phyloP scores from a whole-genome alignment of 2,113 vertebrate genomes.

The Mionectes macconnelli region DNA sequence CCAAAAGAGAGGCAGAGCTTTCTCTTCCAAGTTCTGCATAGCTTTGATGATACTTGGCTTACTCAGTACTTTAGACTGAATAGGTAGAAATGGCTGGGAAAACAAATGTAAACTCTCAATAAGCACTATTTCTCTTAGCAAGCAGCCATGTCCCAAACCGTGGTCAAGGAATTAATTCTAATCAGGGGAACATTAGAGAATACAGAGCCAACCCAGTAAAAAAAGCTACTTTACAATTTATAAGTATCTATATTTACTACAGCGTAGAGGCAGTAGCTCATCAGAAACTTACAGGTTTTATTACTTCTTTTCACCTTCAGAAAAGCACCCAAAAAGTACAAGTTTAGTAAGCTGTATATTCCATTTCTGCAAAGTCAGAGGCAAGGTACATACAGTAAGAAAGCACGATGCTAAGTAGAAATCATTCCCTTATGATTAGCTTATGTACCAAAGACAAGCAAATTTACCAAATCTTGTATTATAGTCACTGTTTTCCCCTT shows the following conservation, averaged over 20 bases:
- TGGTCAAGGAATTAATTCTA: background rate
- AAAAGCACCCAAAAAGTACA: background rate
- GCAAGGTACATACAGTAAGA: background rate
- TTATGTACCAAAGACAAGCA: background rate
- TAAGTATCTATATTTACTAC: background rate
- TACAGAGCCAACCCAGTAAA: background rate
- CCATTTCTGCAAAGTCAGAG: background rate
- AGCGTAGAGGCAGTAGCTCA: background rate
- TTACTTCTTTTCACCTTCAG: background rate
- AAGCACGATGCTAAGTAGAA: background rate
- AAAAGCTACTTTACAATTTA: background rate
- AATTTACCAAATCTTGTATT: background rate
- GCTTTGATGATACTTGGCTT: background rate
- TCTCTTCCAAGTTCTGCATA: background rate
- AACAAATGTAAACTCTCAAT: background rate
- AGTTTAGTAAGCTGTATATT: background rate
- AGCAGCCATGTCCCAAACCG: background rate
- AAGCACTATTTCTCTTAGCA: background rate
- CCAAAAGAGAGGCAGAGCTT: background rate
- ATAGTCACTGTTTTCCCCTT: background rate
- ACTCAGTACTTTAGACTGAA: background rate
- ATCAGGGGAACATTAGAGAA: accelerated
- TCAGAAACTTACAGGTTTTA: background rate
- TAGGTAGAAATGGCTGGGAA: background rate
- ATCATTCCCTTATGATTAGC: background rate